A percentile compares a stretch with the other conserved stretches of the same genome.
These are phyloP conservation scores for Tenthredo distinguenda DNA, from an alignment of 2,888 invertebrate genomes.

Conservation along the genomic window DNA sequence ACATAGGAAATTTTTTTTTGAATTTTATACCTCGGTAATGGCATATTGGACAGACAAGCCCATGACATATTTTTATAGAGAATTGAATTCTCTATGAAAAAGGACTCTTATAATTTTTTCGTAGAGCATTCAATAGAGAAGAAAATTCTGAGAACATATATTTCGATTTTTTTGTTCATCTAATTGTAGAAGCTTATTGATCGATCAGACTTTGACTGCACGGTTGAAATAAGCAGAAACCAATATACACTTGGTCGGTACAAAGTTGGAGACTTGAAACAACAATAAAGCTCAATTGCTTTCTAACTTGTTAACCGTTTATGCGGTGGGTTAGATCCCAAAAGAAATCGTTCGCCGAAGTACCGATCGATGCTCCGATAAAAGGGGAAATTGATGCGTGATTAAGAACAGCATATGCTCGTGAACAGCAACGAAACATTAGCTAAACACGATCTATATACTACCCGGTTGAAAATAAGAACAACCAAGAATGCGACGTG, in stretches of 20 bases:
- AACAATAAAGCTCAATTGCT: not conserved
- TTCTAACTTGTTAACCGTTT: not conserved
- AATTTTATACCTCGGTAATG: too few species aligned
- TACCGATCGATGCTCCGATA: not conserved
- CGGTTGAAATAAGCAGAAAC: not conserved
- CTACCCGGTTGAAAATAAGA: not conserved
- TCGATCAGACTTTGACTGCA: not conserved
- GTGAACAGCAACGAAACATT: not conserved
- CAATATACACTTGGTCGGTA: not conserved
- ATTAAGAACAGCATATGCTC: not conserved
- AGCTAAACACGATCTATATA: not conserved
- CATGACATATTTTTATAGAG: too few species aligned
- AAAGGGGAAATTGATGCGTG: not conserved
- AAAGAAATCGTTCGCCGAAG: not conserved
- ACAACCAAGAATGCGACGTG: not conserved
- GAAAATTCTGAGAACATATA: not conserved
- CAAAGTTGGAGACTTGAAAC: not conserved
- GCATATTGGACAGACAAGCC: too few species aligned
- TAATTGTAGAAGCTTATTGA: not conserved
- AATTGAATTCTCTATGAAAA: too few species aligned
- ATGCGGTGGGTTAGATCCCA: not conserved
- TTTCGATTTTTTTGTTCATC: not conserved
- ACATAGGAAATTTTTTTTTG: too few species aligned
- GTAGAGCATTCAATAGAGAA: too few species aligned
- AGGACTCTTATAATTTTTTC: too few species aligned